Evolutionary conservation across 2,113 vertebrate genomes (phyloP), one percentile per base, ranked within the genome.

Genomic region (Centrocercus urophasianus): DNA sequence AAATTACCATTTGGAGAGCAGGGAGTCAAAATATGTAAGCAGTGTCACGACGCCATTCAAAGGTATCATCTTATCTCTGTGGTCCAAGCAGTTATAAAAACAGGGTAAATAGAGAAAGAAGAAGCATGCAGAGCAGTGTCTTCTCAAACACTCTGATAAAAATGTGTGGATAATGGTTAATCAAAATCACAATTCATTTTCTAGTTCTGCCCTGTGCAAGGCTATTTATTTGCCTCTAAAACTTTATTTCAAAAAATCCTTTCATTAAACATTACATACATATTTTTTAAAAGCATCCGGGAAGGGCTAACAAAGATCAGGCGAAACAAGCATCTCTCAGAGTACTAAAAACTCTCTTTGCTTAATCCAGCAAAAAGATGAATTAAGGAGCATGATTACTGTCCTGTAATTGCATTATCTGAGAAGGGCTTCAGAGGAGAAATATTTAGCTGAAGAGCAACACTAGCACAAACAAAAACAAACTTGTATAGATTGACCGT

Each of bases 1-100:
- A 28, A 42, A 13, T 0, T 36, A 2, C n/a, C 56, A 10, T 34
- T 36, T 38, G 15, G 4, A 0, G 6, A 0, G 0, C 50, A 8
- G 2, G 3, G 1, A 13, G 2, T 40, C 22, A 83, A 86, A 64
- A 71, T 8, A 36, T 43, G 10, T 3, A 25, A 42, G 25, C 12
- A 52, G 13, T 32, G 42, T 21, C 0, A 0, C 17, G 16, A 34
- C 63, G 13, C 7, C 11, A 54, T 79, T 86, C 43, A 65, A 24
- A 72, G 11, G 25, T 52, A n/a, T n/a, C 56, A 12, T 59, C 36
- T 57, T 24, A 43, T 17, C 13, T 52, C 45, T 74, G 28, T 24
- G 7, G 15, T 60, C 13, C 61, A 66, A 52, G 15, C 11, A 74
- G 28, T 24, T 63, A n/a, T 2, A 63, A 63, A 78, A 71, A 3